Base-by-base conservation (phyloP, 1,140 invertebrate species). In the Brachionus koreanus region DNA sequence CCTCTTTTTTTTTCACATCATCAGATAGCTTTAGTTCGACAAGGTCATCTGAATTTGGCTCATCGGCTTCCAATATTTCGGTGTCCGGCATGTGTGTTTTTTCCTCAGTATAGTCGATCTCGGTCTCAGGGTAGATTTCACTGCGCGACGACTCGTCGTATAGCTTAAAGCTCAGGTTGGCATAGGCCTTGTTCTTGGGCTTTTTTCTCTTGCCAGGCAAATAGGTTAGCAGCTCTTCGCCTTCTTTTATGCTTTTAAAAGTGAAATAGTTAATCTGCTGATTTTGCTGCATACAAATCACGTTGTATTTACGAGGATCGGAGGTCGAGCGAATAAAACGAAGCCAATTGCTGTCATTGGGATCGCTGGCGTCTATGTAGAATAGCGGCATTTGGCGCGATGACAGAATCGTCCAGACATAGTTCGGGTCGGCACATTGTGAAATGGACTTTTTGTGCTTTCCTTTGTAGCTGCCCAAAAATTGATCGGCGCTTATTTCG, bases 271-370 rank as follows among this genome's bases (percentile, higher is more conserved):
- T 83, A 16, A 84, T 84, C 49, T 84, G 83, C 16, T 82, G 76
- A 69, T 83, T 84, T 63, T 84, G 83, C 67, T 84, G 84, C 74
- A 84, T 83, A 39, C 83, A 84, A 10, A 84, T 83, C 37, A 84
- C 84, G 35, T 84, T 84, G 61, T 84, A 83, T 42, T 84, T 83
- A 25, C 83, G 82, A 39, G 75, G 74, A 46, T 83, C 82, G 13
- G 63, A 16, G 5, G 84, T 84, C 16, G 83, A 84, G 9, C 83
- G 72, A 23, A 84, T 83, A 72, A 84, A 83, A 16, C 84, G 37
- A 63, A 84, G 82, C 83, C 83, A 84, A 76, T 84, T 84, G 29
- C 57, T 79, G 23, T 83, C 82, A 9, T 39, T 74, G 4, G 49
- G 79, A 43, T 84, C 67, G 42, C 79, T 83, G 19, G 84, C 84